Conservation (phyloP, 1,140 invertebrate genomes). For the Ooceraea biroi region DNA sequence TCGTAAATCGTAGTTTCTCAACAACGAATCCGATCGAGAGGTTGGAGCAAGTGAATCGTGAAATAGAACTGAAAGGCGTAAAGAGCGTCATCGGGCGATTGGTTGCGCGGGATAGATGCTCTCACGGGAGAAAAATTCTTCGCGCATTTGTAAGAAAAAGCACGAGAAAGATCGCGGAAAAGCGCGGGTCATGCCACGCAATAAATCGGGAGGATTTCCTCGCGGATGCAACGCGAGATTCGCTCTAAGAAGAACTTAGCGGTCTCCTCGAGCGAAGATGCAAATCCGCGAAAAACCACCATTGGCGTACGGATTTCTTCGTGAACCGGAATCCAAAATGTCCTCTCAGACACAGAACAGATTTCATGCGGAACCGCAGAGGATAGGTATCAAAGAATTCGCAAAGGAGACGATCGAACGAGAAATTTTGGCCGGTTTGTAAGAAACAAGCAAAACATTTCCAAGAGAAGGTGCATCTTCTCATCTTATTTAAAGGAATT, state of each 20-base stretch:
- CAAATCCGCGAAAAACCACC: conserved; percentile 27
- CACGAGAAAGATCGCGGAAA: conserved; percentile 24
- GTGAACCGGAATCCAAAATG: conserved; percentile 11
- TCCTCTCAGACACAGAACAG: background rate
- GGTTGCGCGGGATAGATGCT: background rate
- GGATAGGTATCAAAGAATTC: conserved; percentile 7
- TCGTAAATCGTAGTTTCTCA: background rate
- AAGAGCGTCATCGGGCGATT: background rate
- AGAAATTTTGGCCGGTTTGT: background rate
- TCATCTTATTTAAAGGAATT: conserved; percentile 1
- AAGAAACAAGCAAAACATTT: conserved; percentile 16
- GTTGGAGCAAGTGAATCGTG: background rate
- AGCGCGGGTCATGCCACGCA: conserved; percentile 27
- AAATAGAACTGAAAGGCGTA: conserved; percentile 18
- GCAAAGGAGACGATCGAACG: background rate
- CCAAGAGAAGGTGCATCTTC: background rate
- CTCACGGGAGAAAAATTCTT: conserved; percentile 1
- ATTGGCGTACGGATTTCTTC: conserved; percentile 13
- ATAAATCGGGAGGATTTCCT: conserved; percentile 46
- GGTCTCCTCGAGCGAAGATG: conserved; percentile 29
- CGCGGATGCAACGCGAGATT: conserved; percentile 22
- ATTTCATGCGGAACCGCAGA: background rate
- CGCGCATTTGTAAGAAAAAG: background rate
- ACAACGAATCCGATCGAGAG: background rate
- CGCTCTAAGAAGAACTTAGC: conserved; percentile 37